Conservation (phyloP, 2,888 invertebrate species). For the Erpobdella octoculata region DNA sequence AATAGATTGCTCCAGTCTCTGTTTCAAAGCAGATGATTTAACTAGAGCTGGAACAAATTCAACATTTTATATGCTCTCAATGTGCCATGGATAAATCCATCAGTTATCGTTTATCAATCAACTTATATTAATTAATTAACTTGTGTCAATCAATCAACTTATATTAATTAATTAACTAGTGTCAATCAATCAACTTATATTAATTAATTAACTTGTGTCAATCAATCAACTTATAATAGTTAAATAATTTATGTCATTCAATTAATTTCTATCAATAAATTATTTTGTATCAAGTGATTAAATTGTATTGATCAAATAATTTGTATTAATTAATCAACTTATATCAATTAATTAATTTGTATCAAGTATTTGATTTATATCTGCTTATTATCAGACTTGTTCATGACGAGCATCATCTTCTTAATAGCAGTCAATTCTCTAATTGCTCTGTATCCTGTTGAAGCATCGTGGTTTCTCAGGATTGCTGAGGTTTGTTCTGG, state of each 20-base stretch:
- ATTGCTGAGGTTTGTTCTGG: constrained; percentile 46
- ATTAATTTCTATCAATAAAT: neutral
- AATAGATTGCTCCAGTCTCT: too few relatives aligned
- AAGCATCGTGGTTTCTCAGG: constrained; percentile 39
- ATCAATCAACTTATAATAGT: neutral
- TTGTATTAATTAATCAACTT: too few relatives aligned
- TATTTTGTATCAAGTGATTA: neutral
- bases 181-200: neutral
- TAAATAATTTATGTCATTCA: neutral
- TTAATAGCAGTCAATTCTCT: constrained; percentile 59
- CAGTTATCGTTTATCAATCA: too few relatives aligned
- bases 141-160: too few relatives aligned
- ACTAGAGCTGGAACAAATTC: too few relatives aligned
- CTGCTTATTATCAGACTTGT: constrained; percentile 55
- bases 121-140: too few relatives aligned
- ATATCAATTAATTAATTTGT: too few relatives aligned
- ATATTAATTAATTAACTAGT: neutral
- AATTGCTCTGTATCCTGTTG: constrained; percentile 56
- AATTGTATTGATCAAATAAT: too few relatives aligned
- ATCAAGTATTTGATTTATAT: too few relatives aligned
- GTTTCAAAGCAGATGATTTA: too few relatives aligned
- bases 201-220: neutral
- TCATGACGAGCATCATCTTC: constrained; percentile 58
- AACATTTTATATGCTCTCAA: too few relatives aligned
- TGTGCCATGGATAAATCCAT: too few relatives aligned